These are phyloP conservation scores for Meloe dianella DNA, from an alignment of 2,888 invertebrate species.

Conservation along the genomic window DNA sequence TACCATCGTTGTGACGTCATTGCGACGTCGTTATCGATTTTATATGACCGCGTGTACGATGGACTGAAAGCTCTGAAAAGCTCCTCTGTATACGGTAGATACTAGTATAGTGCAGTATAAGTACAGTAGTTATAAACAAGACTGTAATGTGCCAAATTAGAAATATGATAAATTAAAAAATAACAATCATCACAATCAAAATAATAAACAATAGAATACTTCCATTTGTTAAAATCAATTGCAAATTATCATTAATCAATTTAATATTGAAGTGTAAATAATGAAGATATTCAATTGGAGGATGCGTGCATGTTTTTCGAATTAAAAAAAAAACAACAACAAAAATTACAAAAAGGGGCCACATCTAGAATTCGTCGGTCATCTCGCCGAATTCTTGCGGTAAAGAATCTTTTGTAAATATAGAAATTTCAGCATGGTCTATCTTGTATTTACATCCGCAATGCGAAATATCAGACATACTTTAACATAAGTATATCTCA, in stretches of 20 bases:
- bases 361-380: neutral
- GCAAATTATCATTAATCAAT: neutral
- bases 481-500: neutral
- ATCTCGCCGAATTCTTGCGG: slow-evolving; percentile 37
- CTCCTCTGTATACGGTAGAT: slow-evolving; percentile 23
- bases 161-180: slow-evolving; percentile 11
- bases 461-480: slow-evolving; percentile 40
- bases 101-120: slow-evolving; percentile 28
- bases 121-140: slow-evolving; percentile 37
- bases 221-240: neutral
- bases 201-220: slow-evolving; percentile 3
- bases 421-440: neutral
- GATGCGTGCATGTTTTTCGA: slow-evolving; percentile 35
- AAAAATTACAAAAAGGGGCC: slow-evolving; percentile 4
- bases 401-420: slow-evolving; percentile 32
- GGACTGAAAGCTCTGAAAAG: slow-evolving; percentile 49
- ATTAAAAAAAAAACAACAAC: no score
- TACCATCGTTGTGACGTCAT: slow-evolving; percentile 55
- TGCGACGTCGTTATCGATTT: slow-evolving; percentile 60
- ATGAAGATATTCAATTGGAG: slow-evolving; percentile 27
- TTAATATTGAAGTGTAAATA: slow-evolving; percentile 16
- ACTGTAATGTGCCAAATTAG: slow-evolving; percentile 32
- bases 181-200: neutral
- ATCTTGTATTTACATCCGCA: slow-evolving; percentile 43
- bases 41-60: slow-evolving; percentile 53